Evolutionary conservation across 2,113 vertebrate species (phyloP).

Genomic region (Pachycephala philippinensis): DNA sequence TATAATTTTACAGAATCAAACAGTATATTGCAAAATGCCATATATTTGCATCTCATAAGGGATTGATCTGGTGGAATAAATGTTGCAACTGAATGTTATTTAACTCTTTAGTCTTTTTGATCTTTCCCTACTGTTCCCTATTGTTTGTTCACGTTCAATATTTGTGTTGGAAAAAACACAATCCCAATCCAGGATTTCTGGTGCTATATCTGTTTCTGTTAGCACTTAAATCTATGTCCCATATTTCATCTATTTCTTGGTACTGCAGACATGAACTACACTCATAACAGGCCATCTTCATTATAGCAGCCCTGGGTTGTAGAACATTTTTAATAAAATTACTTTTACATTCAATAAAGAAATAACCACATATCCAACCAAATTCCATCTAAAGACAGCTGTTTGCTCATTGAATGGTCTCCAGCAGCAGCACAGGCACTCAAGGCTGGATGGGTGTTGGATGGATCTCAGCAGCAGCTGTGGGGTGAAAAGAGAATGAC

Average conservation of each 20-base stretch:
- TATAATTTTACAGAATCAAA: neutral
- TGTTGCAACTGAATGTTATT: neutral
- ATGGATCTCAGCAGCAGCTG: neutral
- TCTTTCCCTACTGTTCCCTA: neutral
- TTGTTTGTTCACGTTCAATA: neutral
- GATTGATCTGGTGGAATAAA: neutral
- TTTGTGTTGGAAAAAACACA: neutral
- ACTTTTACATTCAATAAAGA: neutral
- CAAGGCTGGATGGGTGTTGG: neutral
- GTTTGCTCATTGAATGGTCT: neutral
- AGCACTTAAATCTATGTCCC: neutral
- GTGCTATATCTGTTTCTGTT: neutral
- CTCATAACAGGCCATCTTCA: neutral
- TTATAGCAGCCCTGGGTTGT: neutral
- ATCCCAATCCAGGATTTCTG: neutral
- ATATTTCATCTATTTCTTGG: neutral
- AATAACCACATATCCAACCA: neutral
- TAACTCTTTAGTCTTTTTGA: neutral
- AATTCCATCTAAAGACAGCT: neutral
- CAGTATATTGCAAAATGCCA: neutral
- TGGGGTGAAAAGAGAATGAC: neutral
- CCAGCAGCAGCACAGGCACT: neutral
- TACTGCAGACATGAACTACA: neutral
- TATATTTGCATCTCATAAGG: neutral
- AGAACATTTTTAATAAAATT: neutral